phyloP scores from a whole-genome alignment of 2,113 vertebrate genomes.

The Protobothrops mucrosquamatus region DNA sequence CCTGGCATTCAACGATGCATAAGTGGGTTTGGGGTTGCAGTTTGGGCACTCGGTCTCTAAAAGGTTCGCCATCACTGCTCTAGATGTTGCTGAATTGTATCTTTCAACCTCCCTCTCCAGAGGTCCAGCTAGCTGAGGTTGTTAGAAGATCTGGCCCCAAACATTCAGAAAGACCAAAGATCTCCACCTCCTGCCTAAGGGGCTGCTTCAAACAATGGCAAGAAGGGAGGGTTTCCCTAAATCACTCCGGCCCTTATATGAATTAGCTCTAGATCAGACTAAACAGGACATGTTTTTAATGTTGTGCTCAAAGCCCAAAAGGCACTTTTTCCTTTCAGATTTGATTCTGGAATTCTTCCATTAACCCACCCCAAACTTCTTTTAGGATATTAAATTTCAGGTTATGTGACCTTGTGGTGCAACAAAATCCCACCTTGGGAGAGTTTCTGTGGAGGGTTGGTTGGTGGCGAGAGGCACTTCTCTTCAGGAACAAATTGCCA shows the following conservation, averaged over 20 bases:
- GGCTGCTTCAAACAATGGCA: background rate
- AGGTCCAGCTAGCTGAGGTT: background rate
- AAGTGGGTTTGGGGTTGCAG: too few species aligned
- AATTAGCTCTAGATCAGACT: background rate
- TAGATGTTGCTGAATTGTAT: background rate
- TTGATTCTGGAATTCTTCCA: background rate
- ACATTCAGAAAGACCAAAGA: background rate
- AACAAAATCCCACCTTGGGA: background rate
- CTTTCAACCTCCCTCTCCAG: background rate
- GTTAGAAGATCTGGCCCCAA: background rate
- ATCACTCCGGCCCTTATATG: background rate
- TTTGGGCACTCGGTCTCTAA: too few species aligned
- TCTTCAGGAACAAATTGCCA: background rate
- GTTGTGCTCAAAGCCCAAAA: background rate
- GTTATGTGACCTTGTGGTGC: background rate
- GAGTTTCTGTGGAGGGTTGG: background rate
- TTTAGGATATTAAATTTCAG: background rate
- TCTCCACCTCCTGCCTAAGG: background rate
- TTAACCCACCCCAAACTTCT: too few species aligned
- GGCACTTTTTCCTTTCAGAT: background rate
- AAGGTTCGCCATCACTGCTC: background rate
- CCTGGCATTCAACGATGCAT: too few species aligned
- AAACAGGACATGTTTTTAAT: background rate
- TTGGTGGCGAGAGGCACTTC: background rate
- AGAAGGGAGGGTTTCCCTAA: background rate